phyloP scores from a whole-genome alignment of 2,113 vertebrate species.

The Xiphophorus hellerii region DNA sequence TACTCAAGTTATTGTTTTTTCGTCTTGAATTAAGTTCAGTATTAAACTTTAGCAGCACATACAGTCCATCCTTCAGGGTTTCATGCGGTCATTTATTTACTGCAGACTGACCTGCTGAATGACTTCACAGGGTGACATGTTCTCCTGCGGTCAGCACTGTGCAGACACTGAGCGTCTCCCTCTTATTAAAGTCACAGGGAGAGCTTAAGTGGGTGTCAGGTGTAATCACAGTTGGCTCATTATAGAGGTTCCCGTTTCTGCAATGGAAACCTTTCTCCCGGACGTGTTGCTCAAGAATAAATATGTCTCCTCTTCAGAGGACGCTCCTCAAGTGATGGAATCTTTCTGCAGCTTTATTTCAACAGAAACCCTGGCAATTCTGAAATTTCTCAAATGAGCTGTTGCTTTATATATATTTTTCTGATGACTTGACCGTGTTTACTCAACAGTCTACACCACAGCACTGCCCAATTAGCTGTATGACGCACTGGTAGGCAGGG shows the following conservation, averaged over 20 bases:
- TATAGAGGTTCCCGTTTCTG: slow-evolving; percentile 40
- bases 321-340: slow-evolving; percentile 14
- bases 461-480: slow-evolving; percentile 55
- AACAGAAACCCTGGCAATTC: not conserved
- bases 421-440: slow-evolving; percentile 58
- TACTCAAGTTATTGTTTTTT: not conserved
- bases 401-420: slow-evolving; percentile 31
- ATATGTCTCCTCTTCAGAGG: slow-evolving; percentile 1
- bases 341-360: not conserved
- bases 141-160: slow-evolving; percentile 44
- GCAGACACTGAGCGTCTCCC: slow-evolving; percentile 41
- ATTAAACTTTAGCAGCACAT: not conserved
- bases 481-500: slow-evolving; percentile 60
- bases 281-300: slow-evolving; percentile 17
- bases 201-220: slow-evolving; percentile 41
- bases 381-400: slow-evolving; percentile 18
- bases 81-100: slow-evolving; percentile 28
- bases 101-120: slow-evolving; percentile 31
- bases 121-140: slow-evolving; percentile 43
- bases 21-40: not conserved
- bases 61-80: not conserved
- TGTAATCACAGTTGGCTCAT: slow-evolving; percentile 58
- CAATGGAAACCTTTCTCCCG: slow-evolving; percentile 12
- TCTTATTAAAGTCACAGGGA: slow-evolving; percentile 57
- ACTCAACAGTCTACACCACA: slow-evolving; percentile 54